Percentiles rank a stretch among this genome's conserved stretches.
Conservation (phyloP, 1,140 invertebrate genomes). For the Hestina assimilis region DNA sequence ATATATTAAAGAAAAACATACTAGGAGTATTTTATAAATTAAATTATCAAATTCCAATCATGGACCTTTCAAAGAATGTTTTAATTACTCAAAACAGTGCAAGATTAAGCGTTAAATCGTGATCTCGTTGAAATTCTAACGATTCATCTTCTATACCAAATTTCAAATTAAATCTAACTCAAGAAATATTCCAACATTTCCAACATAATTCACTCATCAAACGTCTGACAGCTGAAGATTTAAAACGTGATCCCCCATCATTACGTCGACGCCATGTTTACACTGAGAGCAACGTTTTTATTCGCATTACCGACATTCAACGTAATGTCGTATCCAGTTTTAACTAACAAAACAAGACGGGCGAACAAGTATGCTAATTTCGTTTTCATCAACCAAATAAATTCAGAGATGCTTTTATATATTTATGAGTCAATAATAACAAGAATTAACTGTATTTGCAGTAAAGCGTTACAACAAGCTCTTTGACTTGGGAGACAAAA, state of each 20-base stretch:
- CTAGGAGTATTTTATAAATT: no score
- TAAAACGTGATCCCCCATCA: conserved; percentile 14
- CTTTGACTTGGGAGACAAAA: background rate
- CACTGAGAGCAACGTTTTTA: conserved; percentile 5
- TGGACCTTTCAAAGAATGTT: no score
- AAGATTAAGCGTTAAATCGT: no score
- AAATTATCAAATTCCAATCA: no score
- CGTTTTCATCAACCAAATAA: background rate
- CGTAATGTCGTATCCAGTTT: conserved; percentile 1
- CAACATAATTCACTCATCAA: conserved; percentile 4
- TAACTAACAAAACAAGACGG: background rate
- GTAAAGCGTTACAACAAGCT: background rate
- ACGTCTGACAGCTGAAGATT: conserved; percentile 9
- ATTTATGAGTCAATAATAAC: no score
- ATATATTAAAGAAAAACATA: no score
- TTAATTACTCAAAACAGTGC: no score
- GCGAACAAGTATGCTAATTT: background rate
- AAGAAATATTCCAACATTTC: background rate
- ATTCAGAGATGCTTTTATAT: background rate
- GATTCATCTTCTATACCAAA: no score
- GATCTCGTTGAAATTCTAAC: no score
- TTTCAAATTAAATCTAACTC: background rate
- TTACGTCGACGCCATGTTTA: conserved; percentile 11
- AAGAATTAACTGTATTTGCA: no score
- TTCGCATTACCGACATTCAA: background rate